These are phyloP conservation scores for Oncorhynchus clarkii DNA, from an alignment of 2,113 vertebrate genomes.

Conservation along the genomic window DNA sequence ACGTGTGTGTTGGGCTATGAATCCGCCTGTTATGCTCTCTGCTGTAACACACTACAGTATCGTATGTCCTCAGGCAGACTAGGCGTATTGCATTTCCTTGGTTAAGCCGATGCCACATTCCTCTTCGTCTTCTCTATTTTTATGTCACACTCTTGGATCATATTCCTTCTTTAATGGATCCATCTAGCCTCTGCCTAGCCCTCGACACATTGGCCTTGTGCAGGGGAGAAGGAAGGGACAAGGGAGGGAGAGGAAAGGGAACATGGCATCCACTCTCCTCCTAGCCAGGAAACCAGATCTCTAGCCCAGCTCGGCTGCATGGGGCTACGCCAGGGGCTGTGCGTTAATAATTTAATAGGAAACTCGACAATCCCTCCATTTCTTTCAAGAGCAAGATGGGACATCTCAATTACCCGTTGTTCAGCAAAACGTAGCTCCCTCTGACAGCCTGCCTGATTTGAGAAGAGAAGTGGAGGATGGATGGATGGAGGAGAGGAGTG, in stretches of 20 bases:
- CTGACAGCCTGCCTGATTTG: slow-evolving; percentile 10
- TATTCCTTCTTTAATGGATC: slow-evolving; percentile 39
- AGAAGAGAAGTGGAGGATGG: slow-evolving; percentile 6
- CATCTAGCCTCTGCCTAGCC: slow-evolving; percentile 28
- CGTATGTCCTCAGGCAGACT: not conserved
- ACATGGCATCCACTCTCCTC: slow-evolving; percentile 24
- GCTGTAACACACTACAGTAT: not conserved
- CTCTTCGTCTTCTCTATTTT: slow-evolving; percentile 24
- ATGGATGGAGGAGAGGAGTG: not conserved
- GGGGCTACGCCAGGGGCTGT: slow-evolving; percentile 35
- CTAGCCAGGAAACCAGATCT: slow-evolving; percentile 48
- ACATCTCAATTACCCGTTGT: slow-evolving; percentile 46
- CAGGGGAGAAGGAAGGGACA: slow-evolving; percentile 9
- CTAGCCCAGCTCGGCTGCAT: slow-evolving; percentile 24
- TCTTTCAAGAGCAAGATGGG: slow-evolving; percentile 39
- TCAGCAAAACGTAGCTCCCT: slow-evolving; percentile 30
- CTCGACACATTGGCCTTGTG: not conserved
- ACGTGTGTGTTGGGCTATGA: not conserved
- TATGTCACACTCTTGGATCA: slow-evolving; percentile 33
- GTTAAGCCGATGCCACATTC: not conserved
- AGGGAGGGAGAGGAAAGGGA: slow-evolving; percentile 18
- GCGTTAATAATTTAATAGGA: slow-evolving; percentile 52
- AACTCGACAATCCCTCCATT: slow-evolving; percentile 45
- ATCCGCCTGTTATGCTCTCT: not conserved
- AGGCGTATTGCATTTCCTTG: not conserved